These are phyloP conservation scores for Neomicropteryx cornuta DNA, from an alignment of 1,140 invertebrate species.

Conservation along the genomic window DNA sequence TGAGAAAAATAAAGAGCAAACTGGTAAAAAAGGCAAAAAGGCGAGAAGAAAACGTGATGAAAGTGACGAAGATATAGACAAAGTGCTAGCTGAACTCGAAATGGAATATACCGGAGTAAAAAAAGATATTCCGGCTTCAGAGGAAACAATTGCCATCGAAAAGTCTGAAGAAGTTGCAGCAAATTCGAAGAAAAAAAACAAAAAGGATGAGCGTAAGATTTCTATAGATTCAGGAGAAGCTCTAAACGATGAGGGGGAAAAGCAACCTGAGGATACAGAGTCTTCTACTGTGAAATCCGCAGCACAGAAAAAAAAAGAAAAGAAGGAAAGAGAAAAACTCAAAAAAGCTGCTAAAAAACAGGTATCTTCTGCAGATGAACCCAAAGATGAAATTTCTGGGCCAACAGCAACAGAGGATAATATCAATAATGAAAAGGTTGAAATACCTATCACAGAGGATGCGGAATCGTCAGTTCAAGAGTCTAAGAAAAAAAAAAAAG, in stretches of 20 bases:
- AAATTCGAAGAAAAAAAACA: conserved; percentile 34
- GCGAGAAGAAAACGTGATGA: conserved; percentile 61
- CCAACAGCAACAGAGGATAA: conserved; percentile 17
- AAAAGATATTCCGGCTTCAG: conserved; percentile 20
- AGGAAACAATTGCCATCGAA: conserved; percentile 36
- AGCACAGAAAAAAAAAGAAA: conserved; percentile 78
- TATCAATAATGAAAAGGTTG: conserved; percentile 24
- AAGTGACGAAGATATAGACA: conserved; percentile 77
- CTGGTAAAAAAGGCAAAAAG: conserved; percentile 57
- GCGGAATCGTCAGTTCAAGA: conserved; percentile 30
- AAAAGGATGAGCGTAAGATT: conserved; percentile 32
- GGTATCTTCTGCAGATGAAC: conserved; percentile 21
- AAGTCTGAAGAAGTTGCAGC: conserved; percentile 38
- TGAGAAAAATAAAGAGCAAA: conserved; percentile 41
- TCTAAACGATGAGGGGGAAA: conserved; percentile 32
- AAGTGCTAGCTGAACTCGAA: conserved; percentile 69
- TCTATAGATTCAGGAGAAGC: conserved; percentile 28
- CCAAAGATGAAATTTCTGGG: conserved; percentile 15
- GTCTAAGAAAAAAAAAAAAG: conserved; percentile 47
- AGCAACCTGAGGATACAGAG: conserved; percentile 43
- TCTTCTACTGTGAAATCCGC: conserved; percentile 63
- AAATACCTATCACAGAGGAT: conserved; percentile 17
- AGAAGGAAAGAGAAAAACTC: conserved; percentile 71
- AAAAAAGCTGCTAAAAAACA: conserved; percentile 59
- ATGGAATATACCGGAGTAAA: conserved; percentile 61